Percentiles rank a stretch among this genome's conserved stretches.
phyloP scores from a whole-genome alignment of 2,888 invertebrate species.

The Clanis bilineata region DNA sequence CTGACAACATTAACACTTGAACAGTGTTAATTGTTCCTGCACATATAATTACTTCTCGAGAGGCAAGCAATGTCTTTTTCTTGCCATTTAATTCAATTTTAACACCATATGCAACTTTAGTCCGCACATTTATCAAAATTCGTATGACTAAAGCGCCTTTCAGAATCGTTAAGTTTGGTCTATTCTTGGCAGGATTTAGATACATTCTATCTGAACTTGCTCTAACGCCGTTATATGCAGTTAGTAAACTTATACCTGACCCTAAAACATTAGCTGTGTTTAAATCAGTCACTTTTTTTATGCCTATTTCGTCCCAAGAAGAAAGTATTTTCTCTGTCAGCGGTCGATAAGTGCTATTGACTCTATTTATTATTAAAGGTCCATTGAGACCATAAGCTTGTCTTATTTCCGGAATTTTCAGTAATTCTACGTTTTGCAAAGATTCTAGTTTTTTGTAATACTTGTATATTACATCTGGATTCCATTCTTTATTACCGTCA shows the following conservation, averaged over 20 bases:
- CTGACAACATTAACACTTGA: slow-evolving; percentile 76
- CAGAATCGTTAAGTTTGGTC: slow-evolving; percentile 26
- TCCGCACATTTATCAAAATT: slow-evolving; percentile 22
- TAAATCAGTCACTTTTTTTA: slow-evolving; percentile 54
- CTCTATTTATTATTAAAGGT: slow-evolving; percentile 68
- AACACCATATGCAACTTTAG: slow-evolving; percentile 25
- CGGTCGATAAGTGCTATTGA: slow-evolving; percentile 61
- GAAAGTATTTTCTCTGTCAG: slow-evolving; percentile 46
- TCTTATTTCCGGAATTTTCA: slow-evolving; percentile 34
- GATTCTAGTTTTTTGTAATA: slow-evolving; percentile 79
- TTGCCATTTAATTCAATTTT: slow-evolving; percentile 21
- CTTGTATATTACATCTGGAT: slow-evolving; percentile 66
- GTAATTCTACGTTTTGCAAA: slow-evolving; percentile 42
- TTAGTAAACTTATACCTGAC: slow-evolving; percentile 69
- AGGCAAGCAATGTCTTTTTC: slow-evolving; percentile 16
- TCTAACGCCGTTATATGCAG: slow-evolving; percentile 69
- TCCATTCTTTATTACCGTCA: slow-evolving; percentile 80
- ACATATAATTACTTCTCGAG: slow-evolving; percentile 63
- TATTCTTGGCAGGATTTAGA: slow-evolving; percentile 42
- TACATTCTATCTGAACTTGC: slow-evolving; percentile 83
- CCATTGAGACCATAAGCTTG: slow-evolving; percentile 64
- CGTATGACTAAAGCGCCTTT: slow-evolving; percentile 25
- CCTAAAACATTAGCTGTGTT: slow-evolving; percentile 70
- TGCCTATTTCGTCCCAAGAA: slow-evolving; percentile 71
- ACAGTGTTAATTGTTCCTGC: slow-evolving; percentile 76